A percentile compares a stretch with the other conserved stretches of the same genome.
Conservation (phyloP, 2,888 invertebrate genomes). For the Xiphydria camelus region DNA sequence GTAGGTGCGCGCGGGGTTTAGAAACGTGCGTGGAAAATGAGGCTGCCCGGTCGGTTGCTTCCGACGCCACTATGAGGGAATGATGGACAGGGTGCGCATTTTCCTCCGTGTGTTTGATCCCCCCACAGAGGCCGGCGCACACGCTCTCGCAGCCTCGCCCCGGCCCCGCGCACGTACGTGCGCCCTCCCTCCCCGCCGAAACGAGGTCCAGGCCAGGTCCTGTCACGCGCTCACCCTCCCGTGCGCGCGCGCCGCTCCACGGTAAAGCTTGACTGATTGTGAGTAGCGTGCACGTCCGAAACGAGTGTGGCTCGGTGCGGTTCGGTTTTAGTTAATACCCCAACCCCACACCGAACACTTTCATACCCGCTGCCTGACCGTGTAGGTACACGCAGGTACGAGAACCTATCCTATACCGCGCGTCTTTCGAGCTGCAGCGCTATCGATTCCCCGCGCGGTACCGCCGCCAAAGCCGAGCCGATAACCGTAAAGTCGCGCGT, state of each 20-base stretch:
- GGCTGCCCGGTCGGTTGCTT: slow-evolving; percentile 34
- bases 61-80: slow-evolving; percentile 12
- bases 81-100: slow-evolving; percentile 7
- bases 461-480: no score
- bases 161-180: not conserved
- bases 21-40: slow-evolving; percentile 18
- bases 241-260: not conserved
- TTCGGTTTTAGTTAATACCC: slow-evolving; percentile 51
- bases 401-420: no score
- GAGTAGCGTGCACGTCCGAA: no score
- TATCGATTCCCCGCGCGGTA: no score
- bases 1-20: no score
- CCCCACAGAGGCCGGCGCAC: not conserved
- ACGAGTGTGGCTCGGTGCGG: slow-evolving; percentile 36
- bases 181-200: slow-evolving; percentile 22
- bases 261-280: no score
- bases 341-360: no score
- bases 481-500: no score
- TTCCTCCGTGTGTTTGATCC: slow-evolving; percentile 4
- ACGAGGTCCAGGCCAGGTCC: slow-evolving; percentile 35
- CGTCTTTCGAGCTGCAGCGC: no score
- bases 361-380: no score
- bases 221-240: slow-evolving; percentile 21
- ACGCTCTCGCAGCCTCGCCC: not conserved
- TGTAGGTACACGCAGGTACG: no score